Base-by-base conservation (phyloP, 2,113 vertebrate species). In the Psittacula cyanocephala region DNA sequence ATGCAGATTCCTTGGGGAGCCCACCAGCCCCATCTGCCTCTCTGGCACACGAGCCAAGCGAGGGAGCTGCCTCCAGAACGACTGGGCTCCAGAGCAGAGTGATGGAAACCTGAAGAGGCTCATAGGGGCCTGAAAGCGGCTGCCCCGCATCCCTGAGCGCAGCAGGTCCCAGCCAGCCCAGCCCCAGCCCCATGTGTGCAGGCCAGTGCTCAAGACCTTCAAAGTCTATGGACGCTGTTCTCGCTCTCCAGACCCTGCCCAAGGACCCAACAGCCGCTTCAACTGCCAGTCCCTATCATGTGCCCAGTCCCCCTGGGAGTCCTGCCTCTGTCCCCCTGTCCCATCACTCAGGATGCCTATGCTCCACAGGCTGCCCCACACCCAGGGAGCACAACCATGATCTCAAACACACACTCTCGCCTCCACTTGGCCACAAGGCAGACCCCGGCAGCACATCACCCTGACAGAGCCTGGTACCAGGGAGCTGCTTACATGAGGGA, bases 351-450 rank as follows among this genome's bases (percentile, higher is more conserved):
- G 13, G 49, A 55, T 11, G 47, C 77, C 33, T 1, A 7, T 17
- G 25, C 35, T 35, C 47, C 10, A 2, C 27, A 57, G 31, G 33
- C 71, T 39, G 67, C 33, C 39, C 68, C 5, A 11, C 2, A 46
- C 12, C 19, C 1, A 0, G 11, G 1, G 6, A 39, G 68, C 28
- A 5, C 41, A 5, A 1, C 49, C 5, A 14, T 1, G 49, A 35
- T 70, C 67, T 31, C 0, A 0, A 43, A 59, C 29, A 13, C 2
- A 5, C 3, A 23, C 33, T 35, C 57, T 10, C 1, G 17, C 12
- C 16, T 17, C 49, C 0, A 0, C 65, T 31, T 6, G 1, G 72
- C 13, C 28, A 15, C 16, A 3, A 6, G 35, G 23, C 22, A 15
- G 33, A 18, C 12, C 3, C 10, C 0, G 1, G 52, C 39, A 63